Base-by-base conservation (phyloP, 2,797 vertebrate genomes). In the Typhlichthys eigenmanni region DNA sequence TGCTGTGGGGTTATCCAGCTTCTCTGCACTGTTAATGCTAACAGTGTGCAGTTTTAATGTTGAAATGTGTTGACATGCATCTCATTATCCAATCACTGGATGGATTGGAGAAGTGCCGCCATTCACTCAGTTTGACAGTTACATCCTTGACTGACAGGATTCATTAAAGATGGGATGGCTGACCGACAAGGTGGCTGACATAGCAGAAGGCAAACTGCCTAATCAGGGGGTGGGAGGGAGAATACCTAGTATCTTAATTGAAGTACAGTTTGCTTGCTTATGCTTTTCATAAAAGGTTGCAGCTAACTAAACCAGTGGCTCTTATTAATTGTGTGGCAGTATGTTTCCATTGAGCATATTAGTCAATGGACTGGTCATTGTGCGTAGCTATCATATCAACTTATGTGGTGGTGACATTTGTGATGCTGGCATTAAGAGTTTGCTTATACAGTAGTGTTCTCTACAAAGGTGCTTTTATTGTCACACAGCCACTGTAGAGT, bases 181-280 rank as follows among this genome's bases (percentile, higher is more conserved):
- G 86, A 88, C 74, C 78, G 89, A 88, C 85, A 91, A 89, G 83
- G 90, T 87, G 88, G 89, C 88, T 87, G 90, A 90, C 79, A 72
- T 67, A 67, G 84, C 79, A 78, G 65, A 67, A 85, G 76, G 78
- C 80, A 76, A 80, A 82, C 66, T 75, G 85, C 68, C 69, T 80
- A 14, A 82, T 87, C 83, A 85, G 79, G 83, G 45, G 3, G 8
- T 4, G 48, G 48, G 53, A 74, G 59, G 67, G 69, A 45, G 67
- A 72, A 71, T 60, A 57, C 55, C 64, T 60, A 34, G 46, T 32
- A 8, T 71, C 56, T n/a, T 24, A 74, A 82, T 79, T 77, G 64
- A 84, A 76, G 43, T 58, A 63, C 64, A 61, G 54, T 77, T 72
- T n/a, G 24, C 24, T 29, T 29, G 24, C 24, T 43, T 7, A 5